A percentile compares a stretch with the other conserved stretches of the same genome.
Evolutionary conservation across 2,113 vertebrate genomes (phyloP).

Genomic region (Physeter macrocephalus): DNA sequence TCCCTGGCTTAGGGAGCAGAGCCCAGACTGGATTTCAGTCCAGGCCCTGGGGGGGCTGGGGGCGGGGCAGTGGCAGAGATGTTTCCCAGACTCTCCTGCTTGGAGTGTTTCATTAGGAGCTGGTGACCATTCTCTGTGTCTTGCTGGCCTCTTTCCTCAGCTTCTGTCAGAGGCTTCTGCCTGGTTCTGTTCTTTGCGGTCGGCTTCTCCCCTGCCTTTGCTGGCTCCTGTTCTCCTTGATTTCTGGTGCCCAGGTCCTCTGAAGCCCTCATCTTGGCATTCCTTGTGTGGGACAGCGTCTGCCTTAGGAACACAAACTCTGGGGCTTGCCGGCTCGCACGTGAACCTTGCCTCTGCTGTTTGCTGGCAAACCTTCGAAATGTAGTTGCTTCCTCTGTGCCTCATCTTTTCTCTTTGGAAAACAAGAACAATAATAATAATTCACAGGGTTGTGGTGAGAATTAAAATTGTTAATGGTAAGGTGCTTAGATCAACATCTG

Average conservation of each 20-base stretch:
- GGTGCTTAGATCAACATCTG: neutral
- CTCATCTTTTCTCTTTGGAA: neutral
- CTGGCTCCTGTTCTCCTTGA: neutral
- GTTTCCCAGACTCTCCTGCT: neutral
- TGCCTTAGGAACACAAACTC: neutral
- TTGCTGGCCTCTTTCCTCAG: neutral
- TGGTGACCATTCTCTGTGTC: neutral
- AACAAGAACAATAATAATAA: neutral
- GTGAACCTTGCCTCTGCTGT: neutral
- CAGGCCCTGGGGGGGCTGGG: no score
- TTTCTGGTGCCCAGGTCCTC: neutral
- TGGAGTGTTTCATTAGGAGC: neutral
- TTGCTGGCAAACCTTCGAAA: neutral
- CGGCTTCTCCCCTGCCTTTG: neutral
- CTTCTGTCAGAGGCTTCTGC: neutral
- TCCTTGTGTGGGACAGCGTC: no score
- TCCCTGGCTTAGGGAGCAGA: no score
- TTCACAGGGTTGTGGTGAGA: neutral
- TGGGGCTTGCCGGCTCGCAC: accelerated
- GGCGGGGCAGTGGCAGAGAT: no score
- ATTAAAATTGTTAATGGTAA: neutral
- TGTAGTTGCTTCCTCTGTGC: neutral
- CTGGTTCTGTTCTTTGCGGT: no score
- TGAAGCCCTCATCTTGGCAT: no score
- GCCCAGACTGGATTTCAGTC: neutral